phyloP scores from a whole-genome alignment of 2,888 invertebrate genomes.

The Scelioninae gen. 2 region DNA sequence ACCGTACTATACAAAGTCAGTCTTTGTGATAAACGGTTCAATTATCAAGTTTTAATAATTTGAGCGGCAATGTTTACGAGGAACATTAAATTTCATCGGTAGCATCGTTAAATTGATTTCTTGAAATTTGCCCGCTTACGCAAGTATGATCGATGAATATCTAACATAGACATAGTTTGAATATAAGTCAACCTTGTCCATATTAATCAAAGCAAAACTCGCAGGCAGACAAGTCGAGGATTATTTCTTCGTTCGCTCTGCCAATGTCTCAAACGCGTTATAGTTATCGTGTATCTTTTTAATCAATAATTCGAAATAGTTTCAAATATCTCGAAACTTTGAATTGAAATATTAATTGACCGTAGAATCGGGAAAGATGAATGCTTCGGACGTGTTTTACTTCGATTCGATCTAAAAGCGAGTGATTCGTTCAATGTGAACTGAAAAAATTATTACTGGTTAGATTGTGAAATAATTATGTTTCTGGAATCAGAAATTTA shows the following conservation, averaged over 20 bases:
- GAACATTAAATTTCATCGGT: no score
- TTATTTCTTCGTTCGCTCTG: slow-evolving; percentile 18
- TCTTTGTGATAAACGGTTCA: no score
- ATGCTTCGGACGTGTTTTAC: slow-evolving; percentile 1
- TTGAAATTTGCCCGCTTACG: slow-evolving; percentile 11
- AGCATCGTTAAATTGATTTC: slow-evolving; percentile 13
- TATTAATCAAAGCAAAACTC: slow-evolving; percentile 43
- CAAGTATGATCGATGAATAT: slow-evolving; percentile 21
- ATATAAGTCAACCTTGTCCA: slow-evolving; percentile 33
- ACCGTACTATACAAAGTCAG: no score
- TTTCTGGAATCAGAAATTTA: not conserved
- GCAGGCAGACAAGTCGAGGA: slow-evolving; percentile 48
- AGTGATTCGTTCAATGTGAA: not conserved
- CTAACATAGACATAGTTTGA: slow-evolving; percentile 19
- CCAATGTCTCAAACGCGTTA: not conserved
- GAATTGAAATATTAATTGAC: slow-evolving; percentile 73
- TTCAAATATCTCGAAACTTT: slow-evolving; percentile 63
- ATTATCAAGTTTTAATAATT: no score
- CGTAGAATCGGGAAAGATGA: slow-evolving; percentile 50
- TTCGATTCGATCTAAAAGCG: slow-evolving; percentile 13
- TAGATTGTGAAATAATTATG: not conserved
- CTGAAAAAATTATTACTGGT: not conserved
- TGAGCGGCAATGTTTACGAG: no score
- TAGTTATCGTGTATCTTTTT: slow-evolving; percentile 44
- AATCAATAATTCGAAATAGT: slow-evolving; percentile 38